Conservation (phyloP, 1,140 invertebrate species). For the Drosophila pandora region DNA sequence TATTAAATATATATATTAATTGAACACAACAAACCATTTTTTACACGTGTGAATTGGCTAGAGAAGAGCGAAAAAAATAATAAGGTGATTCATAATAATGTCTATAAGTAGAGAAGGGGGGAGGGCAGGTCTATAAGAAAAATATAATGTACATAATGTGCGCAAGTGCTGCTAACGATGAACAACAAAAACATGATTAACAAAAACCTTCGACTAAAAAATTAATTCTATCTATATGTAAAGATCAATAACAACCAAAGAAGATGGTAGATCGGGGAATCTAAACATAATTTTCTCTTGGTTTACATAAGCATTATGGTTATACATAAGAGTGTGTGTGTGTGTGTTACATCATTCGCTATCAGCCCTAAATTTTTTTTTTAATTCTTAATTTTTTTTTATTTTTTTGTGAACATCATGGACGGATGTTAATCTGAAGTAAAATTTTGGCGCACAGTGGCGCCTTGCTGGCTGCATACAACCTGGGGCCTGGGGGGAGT, state of each 20-base stretch:
- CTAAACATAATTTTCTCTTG: slow-evolving; percentile 15
- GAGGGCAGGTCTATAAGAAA: slow-evolving; percentile 1
- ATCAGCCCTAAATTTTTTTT: slow-evolving; percentile 27
- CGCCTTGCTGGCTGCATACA: slow-evolving; percentile 70
- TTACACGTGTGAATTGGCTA: slow-evolving; percentile 72
- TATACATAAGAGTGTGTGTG: slow-evolving; percentile 19
- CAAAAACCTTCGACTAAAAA: slow-evolving; percentile 44
- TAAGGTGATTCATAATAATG: slow-evolving; percentile 29
- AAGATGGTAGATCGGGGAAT: slow-evolving; percentile 7
- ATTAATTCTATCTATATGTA: slow-evolving; percentile 50
- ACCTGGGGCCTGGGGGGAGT: slow-evolving; percentile 56
- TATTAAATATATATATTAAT: slow-evolving; percentile 51
- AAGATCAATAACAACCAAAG: slow-evolving; percentile 43
- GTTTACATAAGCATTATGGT: slow-evolving; percentile 26
- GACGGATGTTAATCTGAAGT: slow-evolving; percentile 82
- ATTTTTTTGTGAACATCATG: slow-evolving; percentile 80
- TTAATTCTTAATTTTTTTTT: background rate
- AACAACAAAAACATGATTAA: slow-evolving; percentile 55
- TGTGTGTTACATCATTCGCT: slow-evolving; percentile 38
- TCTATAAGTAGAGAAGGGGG: slow-evolving; percentile 1
- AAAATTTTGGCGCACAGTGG: slow-evolving; percentile 76
- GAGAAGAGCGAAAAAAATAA: slow-evolving; percentile 55
- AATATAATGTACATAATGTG: slow-evolving; percentile 56
- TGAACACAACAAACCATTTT: slow-evolving; percentile 81
- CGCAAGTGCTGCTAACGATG: slow-evolving; percentile 48